phyloP scores from a whole-genome alignment of 2,113 vertebrate genomes.

The Hippolais icterina region DNA sequence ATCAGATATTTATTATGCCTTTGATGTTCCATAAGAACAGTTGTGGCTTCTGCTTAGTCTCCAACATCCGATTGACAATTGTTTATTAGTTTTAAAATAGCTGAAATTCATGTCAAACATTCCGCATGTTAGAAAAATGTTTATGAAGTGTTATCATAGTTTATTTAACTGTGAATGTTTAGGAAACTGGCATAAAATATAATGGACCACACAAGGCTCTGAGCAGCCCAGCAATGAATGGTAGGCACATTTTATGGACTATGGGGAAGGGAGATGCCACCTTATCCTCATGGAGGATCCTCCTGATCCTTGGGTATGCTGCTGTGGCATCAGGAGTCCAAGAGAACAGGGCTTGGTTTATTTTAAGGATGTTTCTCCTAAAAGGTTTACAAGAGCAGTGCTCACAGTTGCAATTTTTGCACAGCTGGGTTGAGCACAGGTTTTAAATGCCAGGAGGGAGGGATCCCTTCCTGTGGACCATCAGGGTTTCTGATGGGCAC shows the following conservation, averaged over 20 bases:
- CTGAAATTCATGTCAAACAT: conserved; percentile 85
- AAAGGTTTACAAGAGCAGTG: background rate
- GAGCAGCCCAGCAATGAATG: background rate
- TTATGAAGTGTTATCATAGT: conserved; percentile 85
- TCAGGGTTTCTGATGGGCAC: background rate
- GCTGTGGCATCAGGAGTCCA: background rate
- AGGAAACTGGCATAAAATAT: conserved; percentile 67
- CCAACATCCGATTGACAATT: conserved; percentile 82
- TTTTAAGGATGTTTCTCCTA: background rate
- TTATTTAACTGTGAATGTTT: conserved; percentile 79
- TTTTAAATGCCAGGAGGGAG: background rate
- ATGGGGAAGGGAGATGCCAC: background rate
- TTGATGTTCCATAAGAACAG: conserved; percentile 88
- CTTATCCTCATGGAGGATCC: background rate
- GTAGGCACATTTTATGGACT: background rate
- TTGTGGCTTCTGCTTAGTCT: conserved; percentile 83
- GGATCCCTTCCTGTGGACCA: background rate
- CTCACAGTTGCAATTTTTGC: background rate
- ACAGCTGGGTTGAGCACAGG: background rate
- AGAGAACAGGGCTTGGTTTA: background rate
- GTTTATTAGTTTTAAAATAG: conserved; percentile 94
- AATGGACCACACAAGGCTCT: conserved; percentile 86
- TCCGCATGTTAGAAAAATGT: conserved; percentile 81
- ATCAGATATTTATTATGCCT: conserved; percentile 68
- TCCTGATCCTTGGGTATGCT: background rate